Evolutionary conservation across 2,888 invertebrate genomes (phyloP).

Genomic region (Cecidostiba fungosa): DNA sequence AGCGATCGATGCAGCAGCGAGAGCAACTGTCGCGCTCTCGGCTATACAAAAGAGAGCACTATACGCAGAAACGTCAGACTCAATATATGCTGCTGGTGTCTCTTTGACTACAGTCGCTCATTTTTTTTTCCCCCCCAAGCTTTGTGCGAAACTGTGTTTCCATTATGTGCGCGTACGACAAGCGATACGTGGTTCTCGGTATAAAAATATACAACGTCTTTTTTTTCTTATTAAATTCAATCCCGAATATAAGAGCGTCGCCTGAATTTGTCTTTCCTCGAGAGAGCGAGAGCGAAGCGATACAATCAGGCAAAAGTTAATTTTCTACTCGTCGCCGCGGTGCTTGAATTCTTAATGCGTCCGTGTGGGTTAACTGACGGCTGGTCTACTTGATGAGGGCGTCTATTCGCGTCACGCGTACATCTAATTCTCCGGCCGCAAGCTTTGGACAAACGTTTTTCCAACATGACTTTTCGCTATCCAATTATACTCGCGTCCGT

Average conservation of each 20-base stretch:
- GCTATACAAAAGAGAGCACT: neutral
- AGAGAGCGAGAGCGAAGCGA: neutral
- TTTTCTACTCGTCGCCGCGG: conserved; percentile 18
- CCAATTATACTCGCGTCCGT: neutral
- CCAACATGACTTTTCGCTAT: neutral
- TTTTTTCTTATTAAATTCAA: too few species aligned
- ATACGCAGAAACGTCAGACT: conserved; percentile 5
- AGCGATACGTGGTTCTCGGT: too few species aligned
- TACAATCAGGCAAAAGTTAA: conserved; percentile 17
- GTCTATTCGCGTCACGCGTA: neutral
- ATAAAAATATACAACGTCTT: too few species aligned
- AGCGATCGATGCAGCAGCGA: conserved; percentile 27
- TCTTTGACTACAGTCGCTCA: conserved; percentile 6
- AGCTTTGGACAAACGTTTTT: neutral
- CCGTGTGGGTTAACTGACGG: neutral
- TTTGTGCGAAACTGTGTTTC: neutral
- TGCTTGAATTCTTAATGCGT: conserved; percentile 37
- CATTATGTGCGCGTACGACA: neutral
- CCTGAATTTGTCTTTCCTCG: neutral
- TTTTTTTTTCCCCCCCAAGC: neutral
- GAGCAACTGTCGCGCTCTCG: neutral
- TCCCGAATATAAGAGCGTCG: neutral
- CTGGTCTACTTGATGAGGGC: neutral
- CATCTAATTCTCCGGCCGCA: neutral
- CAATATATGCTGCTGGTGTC: neutral